phyloP scores from a whole-genome alignment of 1,140 invertebrate species.

The Drosophila elegans region DNA sequence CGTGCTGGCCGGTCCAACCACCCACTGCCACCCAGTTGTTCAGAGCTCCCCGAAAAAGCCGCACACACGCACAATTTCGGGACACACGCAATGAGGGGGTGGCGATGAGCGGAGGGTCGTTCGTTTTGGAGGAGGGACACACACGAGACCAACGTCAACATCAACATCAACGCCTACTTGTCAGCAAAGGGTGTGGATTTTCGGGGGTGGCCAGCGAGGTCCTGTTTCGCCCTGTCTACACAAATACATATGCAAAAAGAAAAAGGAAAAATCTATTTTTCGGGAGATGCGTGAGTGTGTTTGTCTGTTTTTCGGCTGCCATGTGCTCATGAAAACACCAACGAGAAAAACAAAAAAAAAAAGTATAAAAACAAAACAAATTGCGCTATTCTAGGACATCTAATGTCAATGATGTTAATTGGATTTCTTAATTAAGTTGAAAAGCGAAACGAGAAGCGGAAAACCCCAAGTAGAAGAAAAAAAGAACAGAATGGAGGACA shows the following conservation, averaged over 20 bases:
- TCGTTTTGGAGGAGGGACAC: constrained; percentile 23
- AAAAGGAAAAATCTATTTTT: constrained; percentile 44
- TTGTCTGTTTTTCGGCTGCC: constrained; percentile 2
- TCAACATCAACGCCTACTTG: constrained; percentile 63
- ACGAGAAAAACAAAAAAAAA: constrained; percentile 7
- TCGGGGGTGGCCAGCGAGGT: constrained; percentile 24
- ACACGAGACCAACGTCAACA: constrained; percentile 64
- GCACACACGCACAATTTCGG: constrained; percentile 30
- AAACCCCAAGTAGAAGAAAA: constrained; percentile 6
- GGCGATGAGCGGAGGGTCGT: constrained; percentile 1
- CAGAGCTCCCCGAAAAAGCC: constrained; percentile 4
- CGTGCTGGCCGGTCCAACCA: constrained; percentile 18
- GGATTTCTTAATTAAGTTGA: constrained; percentile 81
- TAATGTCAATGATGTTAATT: constrained; percentile 81
- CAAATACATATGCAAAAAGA: constrained; percentile 31
- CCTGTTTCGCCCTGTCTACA: not conserved
- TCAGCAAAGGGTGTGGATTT: constrained; percentile 49
- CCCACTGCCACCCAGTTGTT: not conserved
- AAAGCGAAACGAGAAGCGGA: constrained; percentile 39
- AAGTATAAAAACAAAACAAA: constrained; percentile 62
- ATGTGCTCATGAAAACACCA: constrained; percentile 38
- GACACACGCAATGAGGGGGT: constrained; percentile 39
- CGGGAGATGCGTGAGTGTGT: constrained; percentile 38
- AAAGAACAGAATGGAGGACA: not conserved
- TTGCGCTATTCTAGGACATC: constrained; percentile 76